Percentiles rank a stretch among this genome's conserved stretches.
Conservation (phyloP, 1,140 invertebrate species). For the Papilio aristodemus region DNA sequence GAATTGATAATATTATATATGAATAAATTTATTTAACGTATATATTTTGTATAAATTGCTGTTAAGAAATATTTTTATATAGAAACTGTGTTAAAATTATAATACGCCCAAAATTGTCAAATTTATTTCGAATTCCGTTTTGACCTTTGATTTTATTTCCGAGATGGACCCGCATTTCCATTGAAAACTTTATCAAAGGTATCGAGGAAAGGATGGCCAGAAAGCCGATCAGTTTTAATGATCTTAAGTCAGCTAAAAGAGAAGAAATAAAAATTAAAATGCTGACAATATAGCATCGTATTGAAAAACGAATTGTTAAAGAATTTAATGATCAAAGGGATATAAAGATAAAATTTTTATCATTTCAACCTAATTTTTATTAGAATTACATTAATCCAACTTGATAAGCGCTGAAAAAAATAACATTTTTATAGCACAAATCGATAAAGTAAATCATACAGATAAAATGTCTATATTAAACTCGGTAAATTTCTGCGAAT, state of each 20-base stretch:
- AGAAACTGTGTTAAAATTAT: no score
- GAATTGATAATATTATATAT: no score
- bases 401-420: neutral
- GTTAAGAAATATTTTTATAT: no score
- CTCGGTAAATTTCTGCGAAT: no score
- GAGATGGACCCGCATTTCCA: neutral
- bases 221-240: conserved; percentile 4
- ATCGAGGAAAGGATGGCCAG: neutral
- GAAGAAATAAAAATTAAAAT: neutral
- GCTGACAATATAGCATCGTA: neutral
- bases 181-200: neutral
- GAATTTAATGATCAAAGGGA: neutral
- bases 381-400: no score
- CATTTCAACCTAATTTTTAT: neutral
- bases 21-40: no score
- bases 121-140: neutral
- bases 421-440: no score
- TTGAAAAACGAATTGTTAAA: neutral
- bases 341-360: neutral
- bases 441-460: no score
- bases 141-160: neutral
- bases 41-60: no score
- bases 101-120: no score
- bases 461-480: no score
- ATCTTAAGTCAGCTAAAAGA: conserved; percentile 3